Base-by-base conservation (phyloP, 2,113 vertebrate species). In the Rhegmatorhina hoffmannsi region DNA sequence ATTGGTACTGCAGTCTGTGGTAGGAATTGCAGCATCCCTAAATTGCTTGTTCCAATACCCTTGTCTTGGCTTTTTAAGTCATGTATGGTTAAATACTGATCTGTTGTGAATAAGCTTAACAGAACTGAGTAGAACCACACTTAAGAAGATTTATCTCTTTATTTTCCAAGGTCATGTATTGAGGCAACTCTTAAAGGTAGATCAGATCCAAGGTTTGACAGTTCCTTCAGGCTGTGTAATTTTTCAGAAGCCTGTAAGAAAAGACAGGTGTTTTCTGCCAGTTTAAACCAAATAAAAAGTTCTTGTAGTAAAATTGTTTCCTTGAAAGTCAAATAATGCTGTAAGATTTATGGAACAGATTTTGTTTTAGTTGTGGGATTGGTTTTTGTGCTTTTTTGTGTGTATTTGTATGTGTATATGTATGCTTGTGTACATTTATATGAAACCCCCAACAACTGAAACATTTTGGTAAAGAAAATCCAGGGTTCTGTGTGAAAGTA, bases 341-440 rank as follows among this genome's bases (percentile, higher is more conserved):
- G 11, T 40, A 47, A 66, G 38, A 49, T 59, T 77, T 66, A 50
- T 70, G 9, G 23, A 77, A 26, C 26, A 47, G 17, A 21, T 58
- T 82, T 49, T 44, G 8, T 3, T 87, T 60, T 60, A 40, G 14
- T 62, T 84, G 26, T n/a, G 24, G 6, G 26, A 4, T 64, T 91
- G 7, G 24, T 46, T 19, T 34, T 38, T n/a, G 3, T 24, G 12
- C 47, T 16, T 50, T 69, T n/a, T 5, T 63, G 6, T 43, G 7
- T 69, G 2, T 23, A 1, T 53, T 2, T n/a, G 0, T 58, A 3
- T 5, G 2, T 50, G 1, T 34, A 7, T 63, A 2, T 34, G 26
- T 26, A 6, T 50, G 12, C 50, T 29, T 58, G 31, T 14, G 6
- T 58, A 19, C 7, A 7, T n/a, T 29, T 49, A 28, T 49, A 21